A percentile compares a stretch with the other conserved stretches of the same genome.
These are phyloP conservation scores for Oophaga sylvatica DNA, from an alignment of 2,797 vertebrate genomes.

Conservation along the genomic window DNA sequence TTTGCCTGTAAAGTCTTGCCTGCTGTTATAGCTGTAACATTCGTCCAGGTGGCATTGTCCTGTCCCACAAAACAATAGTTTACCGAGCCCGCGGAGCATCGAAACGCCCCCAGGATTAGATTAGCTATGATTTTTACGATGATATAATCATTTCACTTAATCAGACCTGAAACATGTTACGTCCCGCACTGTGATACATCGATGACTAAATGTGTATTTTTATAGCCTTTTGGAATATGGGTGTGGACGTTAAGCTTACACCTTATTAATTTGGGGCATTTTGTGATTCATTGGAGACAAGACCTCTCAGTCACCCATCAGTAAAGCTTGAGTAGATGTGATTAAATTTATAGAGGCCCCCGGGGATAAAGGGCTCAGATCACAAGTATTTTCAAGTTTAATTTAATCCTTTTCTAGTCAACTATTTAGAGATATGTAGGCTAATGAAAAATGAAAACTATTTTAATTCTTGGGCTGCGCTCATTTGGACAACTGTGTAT, in stretches of 20 bases:
- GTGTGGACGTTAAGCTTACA: slow-evolving; percentile 22
- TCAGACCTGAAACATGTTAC: slow-evolving; percentile 18
- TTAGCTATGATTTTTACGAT: slow-evolving; percentile 27
- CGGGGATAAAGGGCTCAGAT: slow-evolving; percentile 28
- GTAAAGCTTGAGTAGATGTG: slow-evolving; percentile 9
- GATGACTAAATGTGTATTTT: slow-evolving; percentile 47
- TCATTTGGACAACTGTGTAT: not conserved
- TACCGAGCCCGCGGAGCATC: not conserved
- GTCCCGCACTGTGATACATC: slow-evolving; percentile 32
- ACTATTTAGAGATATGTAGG: slow-evolving; percentile 31
- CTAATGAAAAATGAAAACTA: slow-evolving; percentile 12
- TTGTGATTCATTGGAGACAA: slow-evolving; percentile 48
- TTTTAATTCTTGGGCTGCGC: slow-evolving; percentile 8
- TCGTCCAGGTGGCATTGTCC: not conserved
- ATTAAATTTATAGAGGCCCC: slow-evolving; percentile 29
- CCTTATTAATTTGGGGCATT: slow-evolving; percentile 42
- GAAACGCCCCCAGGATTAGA: not conserved
- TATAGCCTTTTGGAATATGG: slow-evolving; percentile 41
- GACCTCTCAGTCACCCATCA: slow-evolving; percentile 8
- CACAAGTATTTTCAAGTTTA: slow-evolving; percentile 43
- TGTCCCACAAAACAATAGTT: slow-evolving; percentile 25
- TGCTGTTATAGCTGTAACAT: not conserved
- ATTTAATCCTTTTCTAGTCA: slow-evolving; percentile 22
- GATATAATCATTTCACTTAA: slow-evolving; percentile 35
- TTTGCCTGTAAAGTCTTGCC: slow-evolving; percentile 38